Evolutionary conservation across 2,113 vertebrate genomes (phyloP), one percentile per base, ranked within the genome.

Genomic region (Empidonax alnorum): DNA sequence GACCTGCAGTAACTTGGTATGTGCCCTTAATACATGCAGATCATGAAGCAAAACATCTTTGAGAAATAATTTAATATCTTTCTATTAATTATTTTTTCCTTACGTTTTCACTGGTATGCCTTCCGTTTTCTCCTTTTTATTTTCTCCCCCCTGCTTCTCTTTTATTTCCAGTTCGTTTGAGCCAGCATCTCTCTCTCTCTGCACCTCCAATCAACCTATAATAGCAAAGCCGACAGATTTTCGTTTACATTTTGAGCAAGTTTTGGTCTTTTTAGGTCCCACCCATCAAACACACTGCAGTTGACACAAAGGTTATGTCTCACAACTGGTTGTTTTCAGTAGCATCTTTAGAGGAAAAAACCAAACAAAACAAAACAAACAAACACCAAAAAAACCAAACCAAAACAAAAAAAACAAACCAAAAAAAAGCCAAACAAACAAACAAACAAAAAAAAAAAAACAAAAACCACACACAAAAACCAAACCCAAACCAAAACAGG

Each of bases 281-380:
- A 7, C 30, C 28, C 68, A 42, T n/a, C 23, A 22, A 41, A 37
- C 5, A 4, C 14, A 9, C 4, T 2, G 11, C 42, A 46, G n/a
- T 1, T 11, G 19, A 18, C 10, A 7, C 5, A 3, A 25, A 22
- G 10, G 7, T 66, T 37, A 9, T 0, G 1, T 35, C 71, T 35
- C 20, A 3, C 25, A 8, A 4, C 6, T 0, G 1, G 14, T 22
- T 49, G 15, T 58, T 84, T 75, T 50, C 2, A 0, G 12, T 0
- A 8, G 3, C 30, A 22, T 12, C 22, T 21, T 20, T 49, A 16
- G n/a, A 56, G 37, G 25, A 25, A 50, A 28, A 33, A 5, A 37
- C 35, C 35, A 35, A 35, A 35, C 35, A 67, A 25, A 46, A 8
- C 22, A 33, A 4, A 42, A 35, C 35, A 35, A 35, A 35, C 35